Evolutionary conservation across 92 coral and sea anemone species (phyloP).

Genomic region (Zoanthus sansibaricus): DNA sequence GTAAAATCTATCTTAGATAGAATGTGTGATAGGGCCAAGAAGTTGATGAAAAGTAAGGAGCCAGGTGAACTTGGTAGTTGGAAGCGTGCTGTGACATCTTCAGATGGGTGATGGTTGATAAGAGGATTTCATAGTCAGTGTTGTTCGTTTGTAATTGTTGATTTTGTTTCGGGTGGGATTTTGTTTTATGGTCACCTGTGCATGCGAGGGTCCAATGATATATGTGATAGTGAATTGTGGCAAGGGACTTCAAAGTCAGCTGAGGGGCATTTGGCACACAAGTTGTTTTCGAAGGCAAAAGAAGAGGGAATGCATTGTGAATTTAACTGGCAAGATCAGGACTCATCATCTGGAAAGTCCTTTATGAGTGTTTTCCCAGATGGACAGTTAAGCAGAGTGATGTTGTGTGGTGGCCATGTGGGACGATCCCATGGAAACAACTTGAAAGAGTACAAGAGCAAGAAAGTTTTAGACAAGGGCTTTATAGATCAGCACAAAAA

Average conservation of each 20-base stretch:
- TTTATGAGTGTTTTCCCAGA: background rate
- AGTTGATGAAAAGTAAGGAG: constrained; percentile 38
- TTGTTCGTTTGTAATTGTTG: constrained; percentile 31
- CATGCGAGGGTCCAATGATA: background rate
- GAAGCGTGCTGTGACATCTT: constrained; percentile 43
- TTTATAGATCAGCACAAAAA: background rate
- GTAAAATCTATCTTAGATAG: constrained; percentile 51
- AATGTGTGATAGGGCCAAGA: constrained; percentile 43
- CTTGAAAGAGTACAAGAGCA: background rate
- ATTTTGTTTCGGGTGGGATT: constrained; percentile 1
- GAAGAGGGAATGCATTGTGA: constrained; percentile 4
- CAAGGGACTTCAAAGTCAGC: background rate
- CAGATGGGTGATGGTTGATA: constrained; percentile 53
- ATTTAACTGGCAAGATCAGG: background rate
- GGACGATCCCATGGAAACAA: background rate
- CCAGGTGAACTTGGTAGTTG: constrained; percentile 40
- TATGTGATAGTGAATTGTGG: constrained; percentile 3
- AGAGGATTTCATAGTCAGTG: constrained; percentile 31
- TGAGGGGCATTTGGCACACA: background rate
- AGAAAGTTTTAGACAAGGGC: background rate
- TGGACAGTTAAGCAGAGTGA: background rate
- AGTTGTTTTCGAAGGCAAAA: background rate
- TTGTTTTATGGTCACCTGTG: constrained; percentile 4
- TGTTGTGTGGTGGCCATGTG: background rate
- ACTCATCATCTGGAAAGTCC: background rate